A percentile compares a stretch with the other conserved stretches of the same genome.
Evolutionary conservation across 2,113 vertebrate genomes (phyloP).

Genomic region (Bubo blakistoni): DNA sequence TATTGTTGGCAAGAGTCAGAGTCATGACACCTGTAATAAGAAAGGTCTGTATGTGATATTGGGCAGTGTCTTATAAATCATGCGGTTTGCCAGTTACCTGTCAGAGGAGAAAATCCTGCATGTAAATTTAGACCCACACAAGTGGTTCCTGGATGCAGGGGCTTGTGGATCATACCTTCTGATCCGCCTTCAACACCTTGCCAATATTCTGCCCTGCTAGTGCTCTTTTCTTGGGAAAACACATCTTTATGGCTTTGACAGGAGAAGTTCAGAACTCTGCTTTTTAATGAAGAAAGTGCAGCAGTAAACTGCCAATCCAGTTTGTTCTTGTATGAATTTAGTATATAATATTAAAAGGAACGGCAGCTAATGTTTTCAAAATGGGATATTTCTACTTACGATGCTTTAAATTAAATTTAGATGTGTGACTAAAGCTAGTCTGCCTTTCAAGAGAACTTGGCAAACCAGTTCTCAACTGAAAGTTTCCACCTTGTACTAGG

Average conservation of each 20-base stretch:
- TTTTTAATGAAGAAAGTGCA: neutral
- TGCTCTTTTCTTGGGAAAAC: neutral
- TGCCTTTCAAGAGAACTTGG: neutral
- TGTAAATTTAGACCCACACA: constrained; percentile 28
- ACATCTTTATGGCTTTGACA: neutral
- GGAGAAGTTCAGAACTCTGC: neutral
- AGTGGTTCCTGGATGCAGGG: neutral
- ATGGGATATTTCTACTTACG: neutral
- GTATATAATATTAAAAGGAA: neutral
- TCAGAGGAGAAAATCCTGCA: neutral
- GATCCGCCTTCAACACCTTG: neutral
- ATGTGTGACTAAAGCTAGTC: neutral
- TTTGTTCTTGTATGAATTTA: neutral
- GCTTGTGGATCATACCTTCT: neutral
- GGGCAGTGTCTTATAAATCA: constrained; percentile 5
- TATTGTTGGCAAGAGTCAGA: neutral
- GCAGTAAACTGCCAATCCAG: neutral
- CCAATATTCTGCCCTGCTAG: neutral
- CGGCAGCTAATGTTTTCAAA: neutral
- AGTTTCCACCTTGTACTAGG: neutral
- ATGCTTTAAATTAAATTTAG: neutral
- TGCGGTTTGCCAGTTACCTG: neutral
- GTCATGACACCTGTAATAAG: neutral
- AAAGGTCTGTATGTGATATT: neutral
- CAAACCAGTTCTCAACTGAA: neutral